A percentile compares a stretch with the other conserved stretches of the same genome.
These are phyloP conservation scores for Psittacula derbiana DNA, from an alignment of 2,797 vertebrate species.

Conservation along the genomic window DNA sequence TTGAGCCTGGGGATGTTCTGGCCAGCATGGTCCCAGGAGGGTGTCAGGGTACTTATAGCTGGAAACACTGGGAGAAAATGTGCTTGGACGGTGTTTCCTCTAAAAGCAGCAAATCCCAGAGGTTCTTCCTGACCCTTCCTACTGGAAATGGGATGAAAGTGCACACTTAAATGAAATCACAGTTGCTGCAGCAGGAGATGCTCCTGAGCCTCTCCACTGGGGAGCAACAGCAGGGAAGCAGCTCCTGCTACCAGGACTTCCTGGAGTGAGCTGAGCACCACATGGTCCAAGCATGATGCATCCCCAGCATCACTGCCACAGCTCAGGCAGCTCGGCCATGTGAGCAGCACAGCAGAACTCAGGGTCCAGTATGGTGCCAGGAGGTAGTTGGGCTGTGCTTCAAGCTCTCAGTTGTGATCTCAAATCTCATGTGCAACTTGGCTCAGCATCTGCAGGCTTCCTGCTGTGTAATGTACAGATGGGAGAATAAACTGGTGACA, in stretches of 20 bases:
- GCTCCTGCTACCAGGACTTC: background rate
- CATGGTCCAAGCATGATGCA: background rate
- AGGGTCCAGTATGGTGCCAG: rapidly evolving
- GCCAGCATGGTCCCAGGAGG: background rate
- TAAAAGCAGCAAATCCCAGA: background rate
- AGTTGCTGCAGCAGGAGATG: background rate
- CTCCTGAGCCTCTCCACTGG: background rate
- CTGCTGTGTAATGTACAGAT: background rate
- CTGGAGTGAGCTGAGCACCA: background rate
- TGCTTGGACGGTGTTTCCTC: background rate
- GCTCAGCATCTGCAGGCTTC: background rate
- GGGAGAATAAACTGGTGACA: background rate
- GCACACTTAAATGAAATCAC: background rate
- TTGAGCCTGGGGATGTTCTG: background rate
- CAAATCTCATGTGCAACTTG: background rate
- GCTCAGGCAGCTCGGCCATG: rapidly evolving
- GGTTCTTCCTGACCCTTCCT: background rate
- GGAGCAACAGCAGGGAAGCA: background rate
- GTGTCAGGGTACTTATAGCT: background rate
- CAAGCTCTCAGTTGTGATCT: background rate
- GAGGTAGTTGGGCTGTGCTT: background rate
- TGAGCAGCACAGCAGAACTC: background rate
- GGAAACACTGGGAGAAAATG: background rate
- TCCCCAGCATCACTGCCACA: too few species aligned
- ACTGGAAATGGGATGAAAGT: background rate